Conservation (phyloP, 2,797 vertebrate genomes). For the Paratrypauchen microcephalus region DNA sequence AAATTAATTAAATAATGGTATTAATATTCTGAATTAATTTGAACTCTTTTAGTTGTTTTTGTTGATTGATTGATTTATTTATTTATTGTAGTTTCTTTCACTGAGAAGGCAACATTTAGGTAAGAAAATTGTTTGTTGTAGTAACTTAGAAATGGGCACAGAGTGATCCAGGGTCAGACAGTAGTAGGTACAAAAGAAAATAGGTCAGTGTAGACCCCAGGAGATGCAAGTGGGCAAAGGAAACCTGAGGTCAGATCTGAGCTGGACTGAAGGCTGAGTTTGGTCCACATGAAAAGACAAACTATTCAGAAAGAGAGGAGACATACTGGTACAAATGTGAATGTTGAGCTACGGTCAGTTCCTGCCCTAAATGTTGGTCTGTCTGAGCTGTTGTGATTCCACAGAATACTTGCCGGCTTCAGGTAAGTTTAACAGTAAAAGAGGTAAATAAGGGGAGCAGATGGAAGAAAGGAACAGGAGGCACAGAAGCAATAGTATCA, state of each 20-base stretch:
- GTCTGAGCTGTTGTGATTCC: not conserved
- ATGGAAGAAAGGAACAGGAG: not conserved
- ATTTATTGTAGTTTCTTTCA: too few species aligned
- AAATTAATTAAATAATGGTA: too few species aligned
- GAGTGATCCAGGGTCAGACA: not conserved
- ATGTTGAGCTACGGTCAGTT: not conserved
- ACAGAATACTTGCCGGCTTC: not conserved
- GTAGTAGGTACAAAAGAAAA: not conserved
- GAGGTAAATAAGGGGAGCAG: not conserved
- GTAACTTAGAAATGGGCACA: too few species aligned
- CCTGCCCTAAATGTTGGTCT: not conserved
- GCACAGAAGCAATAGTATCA: not conserved
- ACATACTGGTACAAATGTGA: not conserved
- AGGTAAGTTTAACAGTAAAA: not conserved
- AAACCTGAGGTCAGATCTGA: not conserved
- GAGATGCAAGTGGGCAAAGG: not conserved
- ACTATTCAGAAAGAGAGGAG: not conserved
- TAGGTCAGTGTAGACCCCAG: not conserved
- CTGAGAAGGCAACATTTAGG: not conserved
- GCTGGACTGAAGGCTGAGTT: not conserved
- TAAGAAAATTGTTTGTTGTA: not conserved
- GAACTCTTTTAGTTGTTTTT: too few species aligned
- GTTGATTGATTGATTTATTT: too few species aligned
- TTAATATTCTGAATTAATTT: too few species aligned
- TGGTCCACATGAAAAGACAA: not conserved